Percentiles rank a stretch among this genome's conserved stretches.
These are phyloP conservation scores for Mustelus asterias DNA, from an alignment of 2,113 vertebrate genomes.

Conservation along the genomic window DNA sequence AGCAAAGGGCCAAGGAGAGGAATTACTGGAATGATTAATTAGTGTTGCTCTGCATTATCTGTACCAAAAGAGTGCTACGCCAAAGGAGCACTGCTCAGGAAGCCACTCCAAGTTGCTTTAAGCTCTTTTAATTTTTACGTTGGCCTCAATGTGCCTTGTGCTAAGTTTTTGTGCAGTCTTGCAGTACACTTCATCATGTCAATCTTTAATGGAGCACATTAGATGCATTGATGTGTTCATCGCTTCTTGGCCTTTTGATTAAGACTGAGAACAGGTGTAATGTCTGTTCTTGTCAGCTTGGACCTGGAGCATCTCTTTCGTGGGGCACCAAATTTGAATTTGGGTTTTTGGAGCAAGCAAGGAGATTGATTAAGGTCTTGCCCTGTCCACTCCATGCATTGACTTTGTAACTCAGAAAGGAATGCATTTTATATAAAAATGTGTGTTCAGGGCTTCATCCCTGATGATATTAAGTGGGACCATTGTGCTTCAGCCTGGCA, in stretches of 20 bases:
- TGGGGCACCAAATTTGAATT: too few species aligned
- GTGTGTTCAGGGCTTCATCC: neutral
- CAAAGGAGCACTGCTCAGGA: neutral
- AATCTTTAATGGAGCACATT: neutral
- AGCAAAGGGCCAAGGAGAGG: neutral
- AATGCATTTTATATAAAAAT: too few species aligned
- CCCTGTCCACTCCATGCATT: too few species aligned
- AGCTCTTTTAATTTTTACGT: neutral
- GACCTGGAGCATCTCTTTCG: too few species aligned
- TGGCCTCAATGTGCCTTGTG: neutral
- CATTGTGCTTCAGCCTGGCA: neutral
- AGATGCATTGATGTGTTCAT: neutral
- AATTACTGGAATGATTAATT: neutral
- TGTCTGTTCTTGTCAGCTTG: too few species aligned
- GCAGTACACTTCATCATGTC: neutral
- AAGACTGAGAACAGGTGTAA: too few species aligned
- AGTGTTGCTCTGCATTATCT: neutral
- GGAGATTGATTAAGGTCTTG: too few species aligned
- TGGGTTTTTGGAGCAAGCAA: too few species aligned
- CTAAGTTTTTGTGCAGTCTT: neutral
- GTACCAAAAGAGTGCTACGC: neutral
- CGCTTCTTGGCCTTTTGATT: too few species aligned
- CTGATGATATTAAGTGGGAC: neutral
- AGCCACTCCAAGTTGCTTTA: neutral
- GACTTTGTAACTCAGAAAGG: too few species aligned